Conservation (phyloP, 37 sponge, comb jelly and placozoan species). For the Halichondria panicea region DNA sequence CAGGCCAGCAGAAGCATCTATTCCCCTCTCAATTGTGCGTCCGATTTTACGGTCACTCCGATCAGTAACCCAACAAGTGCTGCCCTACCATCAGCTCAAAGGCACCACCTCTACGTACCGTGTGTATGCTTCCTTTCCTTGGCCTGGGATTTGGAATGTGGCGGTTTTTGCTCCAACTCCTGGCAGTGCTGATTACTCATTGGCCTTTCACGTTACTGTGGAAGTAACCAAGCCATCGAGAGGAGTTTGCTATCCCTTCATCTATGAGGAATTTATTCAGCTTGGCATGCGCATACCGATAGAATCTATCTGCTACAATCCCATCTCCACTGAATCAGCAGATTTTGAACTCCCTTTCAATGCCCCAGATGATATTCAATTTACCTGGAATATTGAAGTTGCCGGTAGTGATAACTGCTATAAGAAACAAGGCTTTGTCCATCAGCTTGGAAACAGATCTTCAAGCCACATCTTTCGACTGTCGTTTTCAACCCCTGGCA, state of each 20-base stretch:
- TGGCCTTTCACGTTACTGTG: neutral
- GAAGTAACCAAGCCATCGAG: neutral
- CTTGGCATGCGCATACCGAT: neutral
- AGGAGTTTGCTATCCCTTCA: neutral
- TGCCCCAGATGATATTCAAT: neutral
- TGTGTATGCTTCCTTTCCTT: constrained; percentile 2
- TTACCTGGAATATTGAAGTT: neutral
- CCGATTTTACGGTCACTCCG: too few species aligned
- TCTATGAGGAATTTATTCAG: constrained; percentile 1
- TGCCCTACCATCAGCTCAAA: neutral
- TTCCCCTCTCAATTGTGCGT: too few species aligned
- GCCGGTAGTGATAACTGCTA: neutral
- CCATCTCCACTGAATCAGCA: neutral
- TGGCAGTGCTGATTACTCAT: neutral
- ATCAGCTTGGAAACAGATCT: neutral
- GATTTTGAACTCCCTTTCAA: constrained; percentile 7
- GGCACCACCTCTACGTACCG: neutral
- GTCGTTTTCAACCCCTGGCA: constrained; percentile 19
- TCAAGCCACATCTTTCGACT: neutral
- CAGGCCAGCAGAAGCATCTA: too few species aligned
- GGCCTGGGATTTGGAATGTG: constrained; percentile 8
- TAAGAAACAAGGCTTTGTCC: constrained; percentile 4
- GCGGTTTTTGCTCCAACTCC: neutral
- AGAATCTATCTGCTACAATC: neutral
- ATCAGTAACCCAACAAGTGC: neutral